Conservation (phyloP, 2,797 vertebrate genomes). For the Acipenser ruthenus region DNA sequence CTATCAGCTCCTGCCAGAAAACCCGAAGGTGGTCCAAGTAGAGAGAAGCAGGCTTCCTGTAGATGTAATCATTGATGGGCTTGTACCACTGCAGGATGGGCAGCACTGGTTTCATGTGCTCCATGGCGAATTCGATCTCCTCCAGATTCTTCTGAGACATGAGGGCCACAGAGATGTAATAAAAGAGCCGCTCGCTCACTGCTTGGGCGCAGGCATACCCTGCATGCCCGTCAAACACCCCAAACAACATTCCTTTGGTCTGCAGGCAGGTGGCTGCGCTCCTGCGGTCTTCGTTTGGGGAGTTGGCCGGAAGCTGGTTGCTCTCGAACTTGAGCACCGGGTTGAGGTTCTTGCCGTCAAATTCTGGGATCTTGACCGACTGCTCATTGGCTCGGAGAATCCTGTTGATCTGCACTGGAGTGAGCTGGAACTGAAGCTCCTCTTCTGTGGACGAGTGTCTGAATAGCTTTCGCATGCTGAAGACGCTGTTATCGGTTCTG, state of each 20-base stretch:
- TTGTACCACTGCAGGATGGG: constrained; percentile 85
- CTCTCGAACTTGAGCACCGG: constrained; percentile 81
- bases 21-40: constrained; percentile 82
- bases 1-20: constrained; percentile 88
- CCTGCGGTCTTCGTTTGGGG: constrained; percentile 80
- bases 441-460: constrained; percentile 44
- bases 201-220: constrained; percentile 86
- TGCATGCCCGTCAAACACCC: constrained; percentile 87
- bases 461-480: constrained; percentile 31
- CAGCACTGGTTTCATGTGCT: constrained; percentile 63
- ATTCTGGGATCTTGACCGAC: constrained; percentile 58
- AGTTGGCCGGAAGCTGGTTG: constrained; percentile 83
- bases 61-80: constrained; percentile 71
- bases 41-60: constrained; percentile 69
- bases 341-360: constrained; percentile 53
- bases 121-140: constrained; percentile 76
- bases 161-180: constrained; percentile 80
- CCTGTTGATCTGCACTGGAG: constrained; percentile 68
- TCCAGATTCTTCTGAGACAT: constrained; percentile 73
- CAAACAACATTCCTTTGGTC: constrained; percentile 84
- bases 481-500: constrained; percentile 5
- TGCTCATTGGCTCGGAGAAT: constrained; percentile 74
- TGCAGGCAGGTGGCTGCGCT: constrained; percentile 80
- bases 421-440: constrained; percentile 64
- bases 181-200: constrained; percentile 81